These are phyloP conservation scores for Gadopsis marmoratus DNA, from an alignment of 2,797 vertebrate genomes.

Conservation along the genomic window DNA sequence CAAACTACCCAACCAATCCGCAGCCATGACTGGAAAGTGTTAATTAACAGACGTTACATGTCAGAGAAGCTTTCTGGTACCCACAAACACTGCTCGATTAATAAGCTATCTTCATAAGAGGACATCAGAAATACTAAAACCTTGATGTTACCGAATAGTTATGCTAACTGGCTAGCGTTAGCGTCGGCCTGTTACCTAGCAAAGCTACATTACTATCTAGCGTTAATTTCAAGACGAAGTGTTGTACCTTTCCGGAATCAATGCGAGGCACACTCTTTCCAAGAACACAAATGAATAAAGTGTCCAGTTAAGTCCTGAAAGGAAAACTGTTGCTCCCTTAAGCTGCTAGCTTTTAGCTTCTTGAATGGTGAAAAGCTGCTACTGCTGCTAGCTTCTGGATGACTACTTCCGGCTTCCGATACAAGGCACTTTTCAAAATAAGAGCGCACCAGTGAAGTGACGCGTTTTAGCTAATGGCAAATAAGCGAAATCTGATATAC, in stretches of 20 bases:
- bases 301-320: slow-evolving; percentile 4
- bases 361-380: slow-evolving; percentile 15
- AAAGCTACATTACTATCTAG: slow-evolving; percentile 18
- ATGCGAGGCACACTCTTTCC: neutral
- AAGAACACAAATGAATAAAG: neutral
- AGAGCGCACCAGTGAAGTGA: slow-evolving; percentile 2
- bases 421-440: slow-evolving; percentile 57
- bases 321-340: neutral
- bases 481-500: neutral
- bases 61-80: fast-evolving
- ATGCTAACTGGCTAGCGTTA: slow-evolving; percentile 46
- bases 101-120: neutral
- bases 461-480: too few relatives aligned
- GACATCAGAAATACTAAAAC: neutral
- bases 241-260: slow-evolving; percentile 32
- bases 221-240: slow-evolving; percentile 1
- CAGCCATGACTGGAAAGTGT: slow-evolving; percentile 86
- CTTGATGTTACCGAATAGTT: slow-evolving; percentile 13
- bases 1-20: slow-evolving; percentile 96
- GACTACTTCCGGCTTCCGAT: slow-evolving; percentile 58
- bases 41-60: neutral
- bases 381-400: neutral
- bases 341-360: slow-evolving; percentile 47
- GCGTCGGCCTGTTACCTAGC: slow-evolving; percentile 41
- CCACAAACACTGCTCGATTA: neutral